Conservation (phyloP, 2,113 vertebrate genomes). For the Eidolon helvum region DNA sequence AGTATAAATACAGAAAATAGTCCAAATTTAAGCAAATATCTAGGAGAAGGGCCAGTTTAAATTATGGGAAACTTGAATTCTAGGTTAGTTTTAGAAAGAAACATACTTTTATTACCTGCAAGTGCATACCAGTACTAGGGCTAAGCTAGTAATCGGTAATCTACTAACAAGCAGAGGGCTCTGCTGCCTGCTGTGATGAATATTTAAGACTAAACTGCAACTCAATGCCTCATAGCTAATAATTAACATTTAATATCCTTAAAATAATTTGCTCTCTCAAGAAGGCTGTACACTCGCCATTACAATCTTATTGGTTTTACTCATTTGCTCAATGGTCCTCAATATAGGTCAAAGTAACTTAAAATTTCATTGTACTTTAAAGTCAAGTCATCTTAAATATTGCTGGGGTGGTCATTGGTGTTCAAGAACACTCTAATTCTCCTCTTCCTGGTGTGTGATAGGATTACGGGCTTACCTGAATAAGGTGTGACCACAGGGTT, state of each 20-base stretch:
- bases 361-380: neutral
- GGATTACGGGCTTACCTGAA: neutral
- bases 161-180: neutral
- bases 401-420: too few relatives aligned
- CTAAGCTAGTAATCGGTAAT: neutral
- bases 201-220: neutral
- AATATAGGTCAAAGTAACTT: neutral
- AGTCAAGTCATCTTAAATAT: neutral
- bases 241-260: neutral
- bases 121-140: neutral
- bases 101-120: neutral
- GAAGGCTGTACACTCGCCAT: neutral
- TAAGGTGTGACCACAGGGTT: neutral
- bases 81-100: neutral
- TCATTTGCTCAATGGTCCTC: neutral
- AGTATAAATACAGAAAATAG: neutral
- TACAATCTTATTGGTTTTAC: neutral
- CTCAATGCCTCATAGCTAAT: neutral
- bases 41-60: neutral
- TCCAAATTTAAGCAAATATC: conserved; percentile 1
- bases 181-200: neutral
- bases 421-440: neutral
- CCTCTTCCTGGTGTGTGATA: neutral
- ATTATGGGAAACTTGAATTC: neutral
- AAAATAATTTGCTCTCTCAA: neutral